Evolutionary conservation across 92 coral and sea anemone species (phyloP), one percentile per base, ranked within the genome.

Genomic region (Heteractis magnifica): DNA sequence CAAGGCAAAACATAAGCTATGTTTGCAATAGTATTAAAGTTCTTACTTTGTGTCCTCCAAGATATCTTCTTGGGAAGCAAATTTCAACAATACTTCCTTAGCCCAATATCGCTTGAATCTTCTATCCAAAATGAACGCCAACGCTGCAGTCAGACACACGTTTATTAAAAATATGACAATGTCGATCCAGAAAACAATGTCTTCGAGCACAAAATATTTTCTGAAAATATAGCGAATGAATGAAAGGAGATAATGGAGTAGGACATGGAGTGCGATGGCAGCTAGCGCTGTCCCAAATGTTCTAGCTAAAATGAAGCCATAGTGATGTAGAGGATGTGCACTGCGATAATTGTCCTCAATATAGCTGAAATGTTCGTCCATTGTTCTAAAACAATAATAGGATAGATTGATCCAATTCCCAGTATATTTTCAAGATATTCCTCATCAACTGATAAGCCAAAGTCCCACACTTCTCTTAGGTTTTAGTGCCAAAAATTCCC

Each of bases 311-410:
- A 77, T 72, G 50, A 85, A 85, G 41, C 76, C 82, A 41, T 78
- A 85, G 70, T 85, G 88, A 4, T 85, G 76, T 0, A 85, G 41
- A 0, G 88, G 88, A 41, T 71, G 21, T 8, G 81, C 77, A 50
- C 83, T 78, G 4, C 88, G 88, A 56, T 48, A 85, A 52, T 68
- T 50, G 20, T 52, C 83, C 52, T 85, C 88, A n/a, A 85, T 71
- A 75, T 16, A 85, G 82, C 83, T 78, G 18, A 85, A 78, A 23
- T 77, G 77, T 52, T 85, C 88, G 18, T 85, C 88, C 88, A 85
- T 84, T 84, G 50, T 21, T 12, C 10, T 48, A 8, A 68, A 26
- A 68, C 49, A 10, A 23, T 3, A 68, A 3, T 48, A 41, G 23
- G 49, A 20, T 5, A 6, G 9, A 68, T 9, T 16, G 26, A 62